Evolutionary conservation across 2,888 invertebrate genomes (phyloP).

Genomic region (Drosophila paranaensis): DNA sequence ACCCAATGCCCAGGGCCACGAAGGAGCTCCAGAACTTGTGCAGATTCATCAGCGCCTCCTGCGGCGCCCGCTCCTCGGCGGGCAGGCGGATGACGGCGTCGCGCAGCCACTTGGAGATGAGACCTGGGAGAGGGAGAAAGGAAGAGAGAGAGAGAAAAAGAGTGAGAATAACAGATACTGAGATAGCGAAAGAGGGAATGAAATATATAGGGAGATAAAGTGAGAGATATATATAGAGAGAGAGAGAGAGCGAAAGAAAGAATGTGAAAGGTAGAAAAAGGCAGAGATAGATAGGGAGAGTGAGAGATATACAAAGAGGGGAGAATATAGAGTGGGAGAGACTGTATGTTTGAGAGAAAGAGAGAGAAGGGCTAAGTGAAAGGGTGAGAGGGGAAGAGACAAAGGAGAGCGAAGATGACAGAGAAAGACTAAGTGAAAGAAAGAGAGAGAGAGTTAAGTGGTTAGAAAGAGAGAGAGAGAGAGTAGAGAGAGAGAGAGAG

Average conservation of each 20-base stretch:
- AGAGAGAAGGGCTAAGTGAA: too few relatives aligned
- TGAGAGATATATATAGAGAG: too few relatives aligned
- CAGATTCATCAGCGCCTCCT: constrained; percentile 92
- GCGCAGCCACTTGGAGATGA: constrained; percentile 91
- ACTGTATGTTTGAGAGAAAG: too few relatives aligned
- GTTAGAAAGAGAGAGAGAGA: too few relatives aligned
- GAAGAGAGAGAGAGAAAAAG: not conserved
- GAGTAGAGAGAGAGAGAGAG: not conserved
- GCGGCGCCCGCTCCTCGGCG: constrained; percentile 87
- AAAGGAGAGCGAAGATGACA: too few relatives aligned
- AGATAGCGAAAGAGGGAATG: not conserved
- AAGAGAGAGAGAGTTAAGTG: not conserved
- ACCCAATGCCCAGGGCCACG: constrained; percentile 90
- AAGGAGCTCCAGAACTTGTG: constrained; percentile 92
- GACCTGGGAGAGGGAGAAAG: constrained; percentile 85
- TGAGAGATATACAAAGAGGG: too few relatives aligned
- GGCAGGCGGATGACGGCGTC: constrained; percentile 88
- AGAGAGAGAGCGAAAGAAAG: not conserved
- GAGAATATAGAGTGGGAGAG: too few relatives aligned
- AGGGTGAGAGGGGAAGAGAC: too few relatives aligned
- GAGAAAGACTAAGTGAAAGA: too few relatives aligned
- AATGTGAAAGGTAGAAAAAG: not conserved
- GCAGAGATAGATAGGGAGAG: not conserved
- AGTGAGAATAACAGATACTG: not conserved
- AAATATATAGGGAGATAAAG: not conserved